Conservation (phyloP, 2,888 invertebrate genomes). For the Tenthredo notha region DNA sequence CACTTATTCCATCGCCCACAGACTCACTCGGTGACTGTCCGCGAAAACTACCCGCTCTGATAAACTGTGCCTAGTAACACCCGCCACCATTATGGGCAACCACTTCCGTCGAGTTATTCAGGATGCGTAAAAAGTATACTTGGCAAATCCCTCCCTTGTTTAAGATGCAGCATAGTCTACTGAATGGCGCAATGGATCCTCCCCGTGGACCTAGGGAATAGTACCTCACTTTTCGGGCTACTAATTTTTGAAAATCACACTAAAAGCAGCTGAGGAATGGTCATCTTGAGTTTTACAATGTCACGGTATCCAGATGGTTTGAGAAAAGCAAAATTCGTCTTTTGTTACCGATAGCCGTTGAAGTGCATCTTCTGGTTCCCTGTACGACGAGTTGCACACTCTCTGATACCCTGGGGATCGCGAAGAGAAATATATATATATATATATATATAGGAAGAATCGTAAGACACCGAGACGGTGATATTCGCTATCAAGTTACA, state of each 20-base stretch:
- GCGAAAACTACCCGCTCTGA: conserved; percentile 40
- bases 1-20: conserved; percentile 35
- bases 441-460: background rate
- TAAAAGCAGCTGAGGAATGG: background rate
- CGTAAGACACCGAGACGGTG: conserved; percentile 55
- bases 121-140: background rate
- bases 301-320: background rate
- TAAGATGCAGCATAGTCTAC: background rate
- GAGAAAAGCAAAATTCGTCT: conserved; percentile 68
- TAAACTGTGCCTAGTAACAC: background rate
- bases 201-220: background rate
- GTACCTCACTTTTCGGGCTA: background rate
- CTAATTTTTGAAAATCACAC: background rate
- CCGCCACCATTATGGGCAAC: conserved; percentile 13
- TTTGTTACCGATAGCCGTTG: conserved; percentile 71
- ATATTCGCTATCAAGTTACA: conserved; percentile 72
- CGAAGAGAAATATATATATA: background rate
- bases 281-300: background rate
- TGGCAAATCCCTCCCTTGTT: background rate
- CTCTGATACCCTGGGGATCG: conserved; percentile 20
- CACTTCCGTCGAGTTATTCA: background rate
- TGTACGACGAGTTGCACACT: background rate
- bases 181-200: background rate
- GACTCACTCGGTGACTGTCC: conserved; percentile 47
- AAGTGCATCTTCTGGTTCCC: conserved; percentile 67